Evolutionary conservation across 1,140 invertebrate species (phyloP), one percentile per base, ranked within the genome.

Genomic region (Drosophila yakuba): DNA sequence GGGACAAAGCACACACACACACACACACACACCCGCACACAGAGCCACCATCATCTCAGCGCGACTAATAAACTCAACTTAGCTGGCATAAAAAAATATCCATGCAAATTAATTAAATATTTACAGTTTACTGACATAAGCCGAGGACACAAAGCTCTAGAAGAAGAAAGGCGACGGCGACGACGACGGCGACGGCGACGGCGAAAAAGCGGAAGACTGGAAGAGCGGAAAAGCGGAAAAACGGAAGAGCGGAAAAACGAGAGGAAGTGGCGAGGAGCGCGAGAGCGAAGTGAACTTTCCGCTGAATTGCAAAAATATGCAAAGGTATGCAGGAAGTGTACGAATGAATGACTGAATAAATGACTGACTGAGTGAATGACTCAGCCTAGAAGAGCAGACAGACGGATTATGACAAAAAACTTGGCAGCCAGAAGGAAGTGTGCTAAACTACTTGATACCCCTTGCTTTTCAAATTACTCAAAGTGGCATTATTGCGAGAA

Each of bases 81-180:
- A 68, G 84, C 47, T 69, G 76, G 75, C 83, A 88, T 86, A 83
- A 88, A 86, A 86, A 71, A 86, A 86, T 83, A 86, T 86, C 83
- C 83, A 86, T 83, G 83, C 83, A 86, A 86, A 86, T 86, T 86
- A 86, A 86, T 86, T 86, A 86, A 86, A 86, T 86, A 86, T 86
- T 86, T 86, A 86, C 83, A 86, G 83, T 83, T 86, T 83, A 88
- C 83, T 83, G 80, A 83, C 83, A 83, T 83, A 82, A 86, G 83
- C 82, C 67, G 75, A 45, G 61, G 60, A 52, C 57, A 44, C 44
- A 56, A 51, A 35, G 50, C 38, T 23, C 12, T 59, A 45, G 66
- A 48, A 45, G 68, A 55, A 39, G 41, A 44, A 48, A 48, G 17
- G 10, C 23, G 35, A 25, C 32, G 32, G 12, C 50, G 32, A 11